phyloP scores from a whole-genome alignment of 2,888 invertebrate genomes.

The Invenusta paracnida region DNA sequence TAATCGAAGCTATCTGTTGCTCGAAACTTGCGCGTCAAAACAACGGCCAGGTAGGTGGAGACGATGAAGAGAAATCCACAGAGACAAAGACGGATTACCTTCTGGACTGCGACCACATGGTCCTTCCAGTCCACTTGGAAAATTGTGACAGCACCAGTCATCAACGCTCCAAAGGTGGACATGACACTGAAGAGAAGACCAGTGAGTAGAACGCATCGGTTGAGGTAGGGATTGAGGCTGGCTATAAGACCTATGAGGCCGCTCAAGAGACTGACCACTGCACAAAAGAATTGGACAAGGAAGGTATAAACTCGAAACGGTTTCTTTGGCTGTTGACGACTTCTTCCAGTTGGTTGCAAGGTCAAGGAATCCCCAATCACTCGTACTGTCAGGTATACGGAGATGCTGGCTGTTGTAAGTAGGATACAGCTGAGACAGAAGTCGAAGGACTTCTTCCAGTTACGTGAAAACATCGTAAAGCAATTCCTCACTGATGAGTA shows the following conservation, averaged over 20 bases:
- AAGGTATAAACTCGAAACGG: background rate
- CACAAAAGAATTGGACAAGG: slow-evolving; percentile 11
- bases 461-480: background rate
- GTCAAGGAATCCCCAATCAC: background rate
- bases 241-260: background rate
- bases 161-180: slow-evolving; percentile 8
- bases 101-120: background rate
- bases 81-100: background rate
- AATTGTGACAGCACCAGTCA: background rate
- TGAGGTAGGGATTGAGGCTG: background rate
- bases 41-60: background rate
- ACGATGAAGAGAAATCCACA: background rate
- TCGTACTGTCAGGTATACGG: background rate
- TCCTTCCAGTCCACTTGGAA: background rate
- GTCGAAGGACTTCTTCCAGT: background rate
- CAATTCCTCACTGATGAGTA: too few relatives aligned
- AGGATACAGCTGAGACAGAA: slow-evolving; percentile 5
- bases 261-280: background rate
- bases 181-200: slow-evolving; percentile 1
- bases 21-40: background rate
- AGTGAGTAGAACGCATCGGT: background rate
- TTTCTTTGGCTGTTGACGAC: too few relatives aligned
- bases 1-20: slow-evolving; percentile 4
- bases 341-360: background rate
- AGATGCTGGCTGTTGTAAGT: background rate